phyloP scores from a whole-genome alignment of 2,113 vertebrate genomes.

The Sylvia atricapilla region DNA sequence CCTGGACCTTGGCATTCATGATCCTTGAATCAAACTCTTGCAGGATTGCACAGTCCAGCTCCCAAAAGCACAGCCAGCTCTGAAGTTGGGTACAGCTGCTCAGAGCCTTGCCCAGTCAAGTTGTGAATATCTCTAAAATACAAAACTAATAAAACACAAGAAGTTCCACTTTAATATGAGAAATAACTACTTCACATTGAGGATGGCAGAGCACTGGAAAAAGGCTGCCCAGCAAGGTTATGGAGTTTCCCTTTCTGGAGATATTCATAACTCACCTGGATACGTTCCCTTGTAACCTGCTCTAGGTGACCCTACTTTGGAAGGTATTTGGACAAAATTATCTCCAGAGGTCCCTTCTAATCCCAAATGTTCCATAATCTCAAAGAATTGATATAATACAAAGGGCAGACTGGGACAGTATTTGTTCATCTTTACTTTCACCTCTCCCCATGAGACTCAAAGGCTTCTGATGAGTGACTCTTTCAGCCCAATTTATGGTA shows the following conservation, averaged over 20 bases:
- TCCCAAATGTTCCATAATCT: background rate
- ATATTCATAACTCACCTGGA: background rate
- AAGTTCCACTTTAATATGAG: background rate
- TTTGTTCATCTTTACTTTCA: background rate
- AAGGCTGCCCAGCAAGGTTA: background rate
- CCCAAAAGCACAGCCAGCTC: background rate
- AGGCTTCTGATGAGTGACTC: background rate
- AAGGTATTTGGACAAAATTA: background rate
- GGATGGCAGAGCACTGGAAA: background rate
- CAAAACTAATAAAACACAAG: background rate
- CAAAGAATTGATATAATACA: background rate
- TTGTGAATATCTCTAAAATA: background rate
- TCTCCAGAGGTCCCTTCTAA: background rate
- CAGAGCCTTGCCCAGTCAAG: background rate
- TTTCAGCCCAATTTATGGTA: background rate
- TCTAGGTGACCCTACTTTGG: background rate
- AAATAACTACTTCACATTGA: background rate
- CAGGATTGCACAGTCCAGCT: background rate
- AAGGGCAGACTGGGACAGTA: background rate
- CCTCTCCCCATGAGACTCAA: background rate
- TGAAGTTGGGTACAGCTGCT: background rate
- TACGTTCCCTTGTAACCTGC: background rate
- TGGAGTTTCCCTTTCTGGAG: background rate
- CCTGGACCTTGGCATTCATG: background rate
- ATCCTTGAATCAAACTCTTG: background rate